Conservation (phyloP, 1,140 invertebrate species). For the Parapsyche elsis region DNA sequence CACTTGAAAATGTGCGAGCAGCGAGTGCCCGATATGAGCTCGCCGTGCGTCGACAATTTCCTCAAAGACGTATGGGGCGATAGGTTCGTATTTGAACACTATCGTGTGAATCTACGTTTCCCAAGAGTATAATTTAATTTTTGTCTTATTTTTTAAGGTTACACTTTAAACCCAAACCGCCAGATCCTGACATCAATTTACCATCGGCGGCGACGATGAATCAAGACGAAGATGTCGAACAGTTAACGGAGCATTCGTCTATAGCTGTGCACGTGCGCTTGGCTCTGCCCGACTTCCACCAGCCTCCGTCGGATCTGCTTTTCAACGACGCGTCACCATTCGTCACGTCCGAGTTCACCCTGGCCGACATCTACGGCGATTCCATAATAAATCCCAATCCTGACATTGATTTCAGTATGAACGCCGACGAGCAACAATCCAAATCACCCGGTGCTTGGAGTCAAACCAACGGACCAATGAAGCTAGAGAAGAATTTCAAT, state of each 20-base stretch:
- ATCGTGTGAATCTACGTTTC: not conserved
- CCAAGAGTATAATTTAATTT: too few species aligned
- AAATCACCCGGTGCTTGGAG: constrained; percentile 30
- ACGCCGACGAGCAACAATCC: constrained; percentile 11
- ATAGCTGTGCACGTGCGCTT: constrained; percentile 68
- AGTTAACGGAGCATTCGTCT: constrained; percentile 68
- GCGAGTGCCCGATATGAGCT: constrained; percentile 25
- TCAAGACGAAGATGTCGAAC: constrained; percentile 60
- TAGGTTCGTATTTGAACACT: constrained; percentile 27
- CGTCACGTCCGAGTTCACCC: constrained; percentile 65
- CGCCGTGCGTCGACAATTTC: constrained; percentile 32
- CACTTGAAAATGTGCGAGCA: constrained; percentile 37
- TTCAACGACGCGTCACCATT: constrained; percentile 64
- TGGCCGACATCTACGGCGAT: constrained; percentile 63
- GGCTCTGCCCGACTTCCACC: constrained; percentile 57
- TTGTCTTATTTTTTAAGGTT: constrained; percentile 71
- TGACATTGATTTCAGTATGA: constrained; percentile 50
- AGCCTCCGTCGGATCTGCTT: constrained; percentile 60
- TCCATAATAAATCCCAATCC: constrained; percentile 55
- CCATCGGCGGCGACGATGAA: constrained; percentile 52
- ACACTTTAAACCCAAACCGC: constrained; percentile 82
- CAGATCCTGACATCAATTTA: constrained; percentile 53
- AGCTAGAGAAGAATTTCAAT: not conserved
- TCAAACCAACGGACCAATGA: constrained; percentile 46
- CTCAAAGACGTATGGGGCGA: constrained; percentile 34